Evolutionary conservation across 2,797 vertebrate genomes (phyloP), one percentile per base, ranked within the genome.

Genomic region (Eulemur mongoz): DNA sequence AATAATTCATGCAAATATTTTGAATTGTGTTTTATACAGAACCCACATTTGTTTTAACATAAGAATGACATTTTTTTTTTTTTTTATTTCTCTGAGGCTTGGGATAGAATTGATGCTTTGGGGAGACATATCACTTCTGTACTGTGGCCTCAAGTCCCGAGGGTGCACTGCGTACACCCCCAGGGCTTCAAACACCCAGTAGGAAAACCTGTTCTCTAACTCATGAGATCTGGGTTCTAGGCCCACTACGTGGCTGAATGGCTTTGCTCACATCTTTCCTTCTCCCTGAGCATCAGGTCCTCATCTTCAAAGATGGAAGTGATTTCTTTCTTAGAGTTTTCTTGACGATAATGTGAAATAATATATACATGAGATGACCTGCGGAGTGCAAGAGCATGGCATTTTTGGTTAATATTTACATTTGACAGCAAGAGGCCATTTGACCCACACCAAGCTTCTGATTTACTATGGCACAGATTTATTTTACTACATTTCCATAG

Each of bases 391-490:
- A 25, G 84, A 38, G 40, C 80, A 0, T 70, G 76, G 14, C 18
- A 11, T 93, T 87, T 50, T 81, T 79, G 88, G 87, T 70, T 93
- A 50, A 23, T 48, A 25, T 92, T 96, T 73, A 63, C 45, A 75
- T 95, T 84, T 59, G 92, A 63, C 69, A 67, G 79, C 73, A 83
- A 91, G 94, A 93, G 83, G 81, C 61, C 84, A 13, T 94, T 38
- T 90, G 84, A 85, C 73, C 76, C 91, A 92, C 67, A 91, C 40
- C 1, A 45, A 80, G 63, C 54, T 94, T 87, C 83, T 65, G 80
- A 94, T 90, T 73, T 70, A 78, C 78, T 70, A 25, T 27, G 80
- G 48, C 38, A 35, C 63, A 54, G 76, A 65, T 94, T 92, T 69
- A 69, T 73, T 79, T 88, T 50, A 52, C 84, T 78, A 15, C 57